Evolutionary conservation across 2,113 vertebrate species (phyloP), one percentile per base, ranked within the genome.

Genomic region (Paralichthys olivaceus): DNA sequence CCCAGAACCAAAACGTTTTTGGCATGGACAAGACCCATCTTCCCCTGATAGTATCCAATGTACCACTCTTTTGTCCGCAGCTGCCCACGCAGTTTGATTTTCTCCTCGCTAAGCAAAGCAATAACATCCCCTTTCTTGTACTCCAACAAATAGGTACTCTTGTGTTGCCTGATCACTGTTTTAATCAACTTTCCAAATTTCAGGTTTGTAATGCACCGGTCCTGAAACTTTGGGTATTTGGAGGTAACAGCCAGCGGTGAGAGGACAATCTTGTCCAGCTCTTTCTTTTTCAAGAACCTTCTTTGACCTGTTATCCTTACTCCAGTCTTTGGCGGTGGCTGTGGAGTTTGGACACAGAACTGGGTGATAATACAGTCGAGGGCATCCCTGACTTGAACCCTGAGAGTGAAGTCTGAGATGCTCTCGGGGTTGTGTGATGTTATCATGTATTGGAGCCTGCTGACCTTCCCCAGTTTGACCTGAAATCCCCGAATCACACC

Each of bases 61-160:
- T 98, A 99, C 98, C 98, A 99, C 89, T 99, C 98, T 88, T 99
- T 99, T 80, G 96, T 98, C 94, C 98, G 96, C 60, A 98, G 92
- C 68, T 98, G 97, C 5, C 98, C 98, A 85, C 95, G 95, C 5
- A 99, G 88, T 75, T 94, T 95, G 88, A 99, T 94, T 79, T 96
- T 97, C 89, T 99, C 98, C 88, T 99, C 97, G 20, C 96, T 98
- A 20, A 99, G 95, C 84, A 99, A 89, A 4, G 96, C 98, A 0
- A 99, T 81, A 7, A 95, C 77, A 0, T 99, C 98, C 0, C 98
- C 98, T 71, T 98, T 99, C 89, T 96, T 98, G 84, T 99, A 99
- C 75, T 99, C 98, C 92, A 99, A 84, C 83, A 99, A 89, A 67
- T 99, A 99, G 11, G 95, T 96, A 90, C 96, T 97, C 91, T 98